Evolutionary conservation across 2,113 vertebrate species (phyloP), one percentile per base, ranked within the genome.

Genomic region (Dascyllus trimaculatus): DNA sequence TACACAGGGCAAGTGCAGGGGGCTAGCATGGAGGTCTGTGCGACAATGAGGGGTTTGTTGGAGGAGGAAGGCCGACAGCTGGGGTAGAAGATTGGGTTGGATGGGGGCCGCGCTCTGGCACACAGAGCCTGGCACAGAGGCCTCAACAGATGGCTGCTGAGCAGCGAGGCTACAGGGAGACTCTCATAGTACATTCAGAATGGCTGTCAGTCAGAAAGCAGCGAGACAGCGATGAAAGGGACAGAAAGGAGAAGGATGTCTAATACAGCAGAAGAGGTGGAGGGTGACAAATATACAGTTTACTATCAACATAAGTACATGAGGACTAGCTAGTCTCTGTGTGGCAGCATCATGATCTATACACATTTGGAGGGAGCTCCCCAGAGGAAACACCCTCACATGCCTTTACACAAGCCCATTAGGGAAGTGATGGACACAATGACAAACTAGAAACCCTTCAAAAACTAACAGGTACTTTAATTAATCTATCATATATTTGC

Each of bases 41-140:
- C 53, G 88, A 93, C 92, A 94, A 93, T 89, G 81, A 87, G 80
- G 84, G 88, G 89, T 56, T 89, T 94, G 92, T 93, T 90, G 66
- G 76, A 66, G 80, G 87, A 89, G 82, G 83, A 89, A 88, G 86
- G 84, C 80, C 46, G 84, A 78, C 86, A 89, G 91, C 85, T 81
- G 87, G 84, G 88, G 71, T 32, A 86, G 83, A 86, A 83, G 87
- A 80, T 60, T 74, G 81, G 78, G 75, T 85, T 85, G 86, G 89
- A 86, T 26, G 67, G 80, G 66, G 82, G 75, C 77, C 40, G 19
- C 5, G 35, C 64, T 78, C 84, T 92, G 88, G 90, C 91, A 92
- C 63, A 84, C 84, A 75, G 75, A 68, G 80, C 52, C 90, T 93
- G 93, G 90, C 92, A 92, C 83, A 56, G 82, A 91, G 82, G 76